Conservation (phyloP, 2,113 vertebrate genomes). For the Protobothrops mucrosquamatus region DNA sequence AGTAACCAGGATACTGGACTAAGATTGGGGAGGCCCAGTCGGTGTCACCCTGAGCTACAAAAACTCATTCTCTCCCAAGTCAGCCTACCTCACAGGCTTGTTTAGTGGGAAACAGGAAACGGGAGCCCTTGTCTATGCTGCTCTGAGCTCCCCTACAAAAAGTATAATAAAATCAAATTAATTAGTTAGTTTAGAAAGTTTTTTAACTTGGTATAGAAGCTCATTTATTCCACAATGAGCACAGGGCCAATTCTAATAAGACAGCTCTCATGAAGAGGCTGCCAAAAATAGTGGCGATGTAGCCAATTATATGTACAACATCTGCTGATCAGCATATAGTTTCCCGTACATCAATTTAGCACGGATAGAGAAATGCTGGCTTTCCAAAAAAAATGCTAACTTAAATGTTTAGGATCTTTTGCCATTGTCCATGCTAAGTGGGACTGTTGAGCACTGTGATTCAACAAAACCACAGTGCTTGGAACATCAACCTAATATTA, state of each 20-base stretch:
- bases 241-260: background rate
- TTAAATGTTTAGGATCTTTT: background rate
- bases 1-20: background rate
- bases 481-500: background rate
- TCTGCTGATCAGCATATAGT: background rate
- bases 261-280: background rate
- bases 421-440: background rate
- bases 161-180: background rate
- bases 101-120: background rate
- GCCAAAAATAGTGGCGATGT: background rate
- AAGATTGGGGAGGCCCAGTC: background rate
- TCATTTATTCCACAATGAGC: background rate
- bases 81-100: background rate
- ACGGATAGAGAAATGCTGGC: background rate
- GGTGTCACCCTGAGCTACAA: background rate
- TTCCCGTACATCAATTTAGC: background rate
- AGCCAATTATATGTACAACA: background rate
- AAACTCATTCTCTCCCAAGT: background rate
- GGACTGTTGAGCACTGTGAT: background rate
- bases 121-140: background rate
- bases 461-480: background rate
- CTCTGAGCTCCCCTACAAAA: background rate
- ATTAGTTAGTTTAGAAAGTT: conserved; percentile 22
- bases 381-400: background rate
- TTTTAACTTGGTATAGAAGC: background rate